A percentile compares a stretch with the other conserved stretches of the same genome.
phyloP scores from a whole-genome alignment of 2,113 vertebrate species.

The Tympanuchus pallidicinctus region DNA sequence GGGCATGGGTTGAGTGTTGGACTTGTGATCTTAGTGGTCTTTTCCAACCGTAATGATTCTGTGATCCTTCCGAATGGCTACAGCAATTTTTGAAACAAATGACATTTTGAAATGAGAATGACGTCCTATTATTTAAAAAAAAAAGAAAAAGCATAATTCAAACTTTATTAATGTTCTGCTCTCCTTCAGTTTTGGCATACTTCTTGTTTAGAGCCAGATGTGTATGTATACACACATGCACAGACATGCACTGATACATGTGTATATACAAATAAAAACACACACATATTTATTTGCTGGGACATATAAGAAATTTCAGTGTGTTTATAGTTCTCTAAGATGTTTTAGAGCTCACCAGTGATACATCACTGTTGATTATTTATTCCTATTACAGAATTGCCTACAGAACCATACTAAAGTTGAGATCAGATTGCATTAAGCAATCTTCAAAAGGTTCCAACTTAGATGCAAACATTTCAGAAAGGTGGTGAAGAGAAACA shows the following conservation, averaged over 20 bases:
- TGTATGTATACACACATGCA: accelerated
- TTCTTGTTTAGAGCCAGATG: neutral
- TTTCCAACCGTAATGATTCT: no score
- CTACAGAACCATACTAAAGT: neutral
- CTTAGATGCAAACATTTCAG: neutral
- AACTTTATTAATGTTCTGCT: neutral
- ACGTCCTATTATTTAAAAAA: neutral
- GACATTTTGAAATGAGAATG: neutral
- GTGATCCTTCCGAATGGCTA: neutral
- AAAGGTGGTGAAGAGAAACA: neutral
- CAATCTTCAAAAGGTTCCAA: neutral
- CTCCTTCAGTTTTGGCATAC: neutral
- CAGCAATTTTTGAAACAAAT: neutral
- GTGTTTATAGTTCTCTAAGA: neutral
- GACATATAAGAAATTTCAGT: accelerated
- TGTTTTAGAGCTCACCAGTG: neutral
- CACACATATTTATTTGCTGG: neutral
- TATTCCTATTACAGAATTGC: neutral
- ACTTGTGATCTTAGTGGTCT: no score
- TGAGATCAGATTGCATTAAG: neutral
- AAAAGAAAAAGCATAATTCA: neutral
- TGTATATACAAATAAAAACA: neutral
- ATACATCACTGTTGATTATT: neutral
- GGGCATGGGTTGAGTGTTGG: no score
- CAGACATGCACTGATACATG: neutral